These are phyloP conservation scores for Campylomormyrus tamandua DNA, from an alignment of 2,113 vertebrate genomes.

Conservation along the genomic window DNA sequence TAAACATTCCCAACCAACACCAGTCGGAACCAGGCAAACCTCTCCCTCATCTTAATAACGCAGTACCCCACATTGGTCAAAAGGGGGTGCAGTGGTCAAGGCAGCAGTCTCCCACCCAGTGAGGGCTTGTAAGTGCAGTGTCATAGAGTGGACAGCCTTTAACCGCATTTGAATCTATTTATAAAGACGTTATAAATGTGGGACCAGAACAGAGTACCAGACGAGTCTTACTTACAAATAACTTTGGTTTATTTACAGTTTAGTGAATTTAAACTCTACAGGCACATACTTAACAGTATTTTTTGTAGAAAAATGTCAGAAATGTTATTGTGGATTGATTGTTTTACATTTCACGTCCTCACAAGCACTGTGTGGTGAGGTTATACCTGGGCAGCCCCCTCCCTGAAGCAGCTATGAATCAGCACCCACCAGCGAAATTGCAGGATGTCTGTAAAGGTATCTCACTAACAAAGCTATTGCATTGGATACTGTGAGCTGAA, in stretches of 20 bases:
- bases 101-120: not conserved
- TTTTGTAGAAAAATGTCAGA: not conserved
- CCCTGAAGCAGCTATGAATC: not conserved
- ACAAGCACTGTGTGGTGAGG: not conserved
- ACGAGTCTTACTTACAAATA: not conserved
- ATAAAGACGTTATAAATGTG: not conserved
- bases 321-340: not conserved
- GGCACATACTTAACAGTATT: not conserved
- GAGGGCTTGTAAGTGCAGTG: not conserved
- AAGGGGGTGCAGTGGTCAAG: not conserved
- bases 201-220: not conserved
- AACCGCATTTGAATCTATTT: not conserved
- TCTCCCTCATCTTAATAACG: not conserved
- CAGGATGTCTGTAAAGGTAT: not conserved
- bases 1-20: not conserved
- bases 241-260: constrained; percentile 1
- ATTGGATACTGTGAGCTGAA: not conserved
- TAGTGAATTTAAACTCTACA: not conserved
- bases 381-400: not conserved
- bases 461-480: not conserved
- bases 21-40: not conserved
- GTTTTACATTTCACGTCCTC: not conserved
- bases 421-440: not conserved
- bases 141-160: not conserved
- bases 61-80: not conserved